Base-by-base conservation (phyloP, 92 coral and sea anemone species). In the Diadumene lineata region DNA sequence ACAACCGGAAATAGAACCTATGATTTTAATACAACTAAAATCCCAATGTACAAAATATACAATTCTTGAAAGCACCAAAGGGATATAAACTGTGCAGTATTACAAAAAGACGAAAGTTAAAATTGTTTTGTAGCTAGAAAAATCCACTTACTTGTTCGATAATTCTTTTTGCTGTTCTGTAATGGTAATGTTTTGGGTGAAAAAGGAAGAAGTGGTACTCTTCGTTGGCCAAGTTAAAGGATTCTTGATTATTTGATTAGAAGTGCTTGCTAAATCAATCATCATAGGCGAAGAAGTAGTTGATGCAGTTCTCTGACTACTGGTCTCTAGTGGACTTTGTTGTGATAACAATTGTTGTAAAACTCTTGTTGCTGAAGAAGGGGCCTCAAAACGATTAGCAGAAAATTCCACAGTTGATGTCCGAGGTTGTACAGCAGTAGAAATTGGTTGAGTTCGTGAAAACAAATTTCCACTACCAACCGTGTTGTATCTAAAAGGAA, bases 1-100 rank as follows among this genome's bases (percentile, higher is more conserved):
- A n/a, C 28, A 64, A 75, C 80, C 80, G 80, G 80, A 75, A 75
- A 75, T 75, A 64, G n/a, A n/a, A n/a, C n/a, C n/a, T n/a, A n/a
- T n/a, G n/a, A n/a, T n/a, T n/a, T n/a, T n/a, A n/a, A n/a, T n/a
- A n/a, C n/a, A n/a, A n/a, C n/a, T n/a, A n/a, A n/a, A n/a, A n/a
- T n/a, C n/a, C n/a, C n/a, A n/a, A n/a, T n/a, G n/a, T n/a, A n/a
- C n/a, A n/a, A n/a, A n/a, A n/a, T n/a, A n/a, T n/a, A n/a, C n/a
- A n/a, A n/a, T n/a, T n/a, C n/a, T n/a, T n/a, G n/a, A n/a, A n/a
- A n/a, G n/a, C n/a, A n/a, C n/a, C n/a, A n/a, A n/a, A n/a, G n/a
- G n/a, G n/a, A n/a, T n/a, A n/a, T n/a, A n/a, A n/a, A 43, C 31
- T 31, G 29, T 26, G 31, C 23, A 33, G 48, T 13, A 4, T 38